These are phyloP conservation scores for Melanotaenia parkinsoni DNA, from an alignment of 2,797 vertebrate genomes.

Conservation along the genomic window DNA sequence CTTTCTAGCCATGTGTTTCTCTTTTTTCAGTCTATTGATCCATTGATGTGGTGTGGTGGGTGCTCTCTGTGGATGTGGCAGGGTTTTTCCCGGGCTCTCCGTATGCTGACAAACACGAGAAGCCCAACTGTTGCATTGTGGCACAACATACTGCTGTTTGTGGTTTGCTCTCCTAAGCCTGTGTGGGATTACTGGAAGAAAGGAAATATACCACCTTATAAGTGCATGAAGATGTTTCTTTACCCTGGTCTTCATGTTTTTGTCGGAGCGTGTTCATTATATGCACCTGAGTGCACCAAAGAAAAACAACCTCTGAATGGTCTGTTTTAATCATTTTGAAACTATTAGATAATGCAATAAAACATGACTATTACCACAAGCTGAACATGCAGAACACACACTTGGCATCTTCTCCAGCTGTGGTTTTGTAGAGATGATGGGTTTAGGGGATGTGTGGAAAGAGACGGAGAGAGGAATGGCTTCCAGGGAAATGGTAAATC, in stretches of 20 bases:
- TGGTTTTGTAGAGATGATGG: constrained; percentile 68
- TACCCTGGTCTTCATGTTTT: constrained; percentile 26
- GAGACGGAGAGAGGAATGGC: constrained; percentile 47
- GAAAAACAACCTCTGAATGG: constrained; percentile 46
- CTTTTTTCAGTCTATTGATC: constrained; percentile 26
- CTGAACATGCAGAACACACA: constrained; percentile 67
- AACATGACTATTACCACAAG: constrained; percentile 72
- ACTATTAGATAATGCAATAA: constrained; percentile 76
- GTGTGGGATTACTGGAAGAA: constrained; percentile 58
- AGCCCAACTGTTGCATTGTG: constrained; percentile 49
- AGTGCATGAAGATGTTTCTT: constrained; percentile 22
- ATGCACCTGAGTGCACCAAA: constrained; percentile 46
- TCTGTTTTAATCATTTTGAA: constrained; percentile 75
- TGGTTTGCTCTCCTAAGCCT: constrained; percentile 50
- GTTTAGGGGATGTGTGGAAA: constrained; percentile 72
- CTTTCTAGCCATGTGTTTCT: constrained; percentile 17
- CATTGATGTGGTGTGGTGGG: constrained; percentile 35
- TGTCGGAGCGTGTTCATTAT: constrained; percentile 59
- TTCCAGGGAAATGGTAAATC: constrained; percentile 75
- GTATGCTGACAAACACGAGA: constrained; percentile 64
- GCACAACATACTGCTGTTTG: constrained; percentile 55
- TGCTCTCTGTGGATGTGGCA: constrained; percentile 74
- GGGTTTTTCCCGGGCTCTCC: constrained; percentile 68
- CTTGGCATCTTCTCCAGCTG: constrained; percentile 58
- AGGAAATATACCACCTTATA: constrained; percentile 54